Evolutionary conservation across 2,113 vertebrate genomes (phyloP).

Genomic region (Anser cygnoides): DNA sequence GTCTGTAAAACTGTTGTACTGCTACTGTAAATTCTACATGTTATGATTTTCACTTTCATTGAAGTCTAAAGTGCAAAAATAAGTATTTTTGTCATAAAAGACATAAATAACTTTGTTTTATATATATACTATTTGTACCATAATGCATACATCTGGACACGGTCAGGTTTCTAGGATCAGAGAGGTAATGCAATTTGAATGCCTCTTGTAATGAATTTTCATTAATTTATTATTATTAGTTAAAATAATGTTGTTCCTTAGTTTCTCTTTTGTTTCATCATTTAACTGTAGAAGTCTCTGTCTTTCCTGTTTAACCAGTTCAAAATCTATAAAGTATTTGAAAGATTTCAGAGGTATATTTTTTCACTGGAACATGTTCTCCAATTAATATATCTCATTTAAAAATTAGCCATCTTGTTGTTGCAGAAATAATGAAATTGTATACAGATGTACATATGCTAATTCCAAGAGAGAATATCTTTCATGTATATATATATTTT

Average conservation of each 20-base stretch:
- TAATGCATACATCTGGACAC: not conserved
- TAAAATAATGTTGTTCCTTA: not conserved
- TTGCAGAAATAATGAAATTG: not conserved
- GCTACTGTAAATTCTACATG: not conserved
- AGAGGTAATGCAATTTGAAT: not conserved
- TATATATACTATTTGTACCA: not conserved
- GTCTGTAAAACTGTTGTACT: not conserved
- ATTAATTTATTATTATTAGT: no score
- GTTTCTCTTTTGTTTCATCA: not conserved
- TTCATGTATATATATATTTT: not conserved
- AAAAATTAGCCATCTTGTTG: not conserved
- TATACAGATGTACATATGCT: not conserved
- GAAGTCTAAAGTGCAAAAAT: not conserved
- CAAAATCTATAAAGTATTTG: not conserved
- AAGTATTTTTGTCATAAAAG: not conserved
- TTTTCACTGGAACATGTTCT: not conserved
- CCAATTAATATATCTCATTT: not conserved
- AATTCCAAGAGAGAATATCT: not conserved
- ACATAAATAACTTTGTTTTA: not conserved
- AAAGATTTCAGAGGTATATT: not conserved
- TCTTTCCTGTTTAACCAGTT: not conserved
- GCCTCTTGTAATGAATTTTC: not conserved
- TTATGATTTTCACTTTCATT: not conserved
- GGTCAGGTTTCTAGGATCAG: not conserved
- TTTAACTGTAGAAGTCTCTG: not conserved